Percentiles rank a stretch among this genome's conserved stretches.
These are phyloP conservation scores for Myotis lucifugus DNA, from an alignment of 2,113 vertebrate species.

Conservation along the genomic window DNA sequence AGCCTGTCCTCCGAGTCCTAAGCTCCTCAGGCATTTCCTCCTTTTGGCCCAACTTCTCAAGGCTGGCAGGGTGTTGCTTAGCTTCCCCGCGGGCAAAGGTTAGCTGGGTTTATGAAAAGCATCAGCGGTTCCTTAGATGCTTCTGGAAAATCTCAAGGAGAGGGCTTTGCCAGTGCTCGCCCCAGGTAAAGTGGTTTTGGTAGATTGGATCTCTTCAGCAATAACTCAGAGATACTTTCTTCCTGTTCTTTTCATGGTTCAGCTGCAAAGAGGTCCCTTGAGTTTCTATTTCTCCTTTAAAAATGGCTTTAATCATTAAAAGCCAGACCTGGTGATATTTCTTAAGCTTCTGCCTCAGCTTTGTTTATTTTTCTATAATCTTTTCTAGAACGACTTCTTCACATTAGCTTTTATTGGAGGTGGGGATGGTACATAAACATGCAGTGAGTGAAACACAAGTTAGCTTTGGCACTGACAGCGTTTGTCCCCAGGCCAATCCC, in stretches of 20 bases:
- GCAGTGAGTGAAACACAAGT: background rate
- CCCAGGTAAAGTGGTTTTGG: background rate
- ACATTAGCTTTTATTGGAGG: conserved; percentile 7
- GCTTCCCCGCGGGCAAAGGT: background rate
- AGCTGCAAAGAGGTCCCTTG: background rate
- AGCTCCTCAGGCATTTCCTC: background rate
- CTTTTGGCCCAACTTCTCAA: background rate
- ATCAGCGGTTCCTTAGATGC: background rate
- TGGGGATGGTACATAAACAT: background rate
- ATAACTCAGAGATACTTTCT: background rate
- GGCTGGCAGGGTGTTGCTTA: background rate
- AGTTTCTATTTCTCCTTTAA: conserved; percentile 10
- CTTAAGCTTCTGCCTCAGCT: conserved; percentile 16
- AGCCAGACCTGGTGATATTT: conserved; percentile 14
- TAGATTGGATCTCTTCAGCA: background rate
- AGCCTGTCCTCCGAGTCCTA: background rate
- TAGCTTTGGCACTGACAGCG: background rate
- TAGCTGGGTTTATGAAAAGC: background rate
- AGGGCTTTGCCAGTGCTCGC: background rate
- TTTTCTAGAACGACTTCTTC: conserved; percentile 40
- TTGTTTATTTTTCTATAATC: conserved; percentile 39
- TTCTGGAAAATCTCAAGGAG: background rate
- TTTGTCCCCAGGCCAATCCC: background rate
- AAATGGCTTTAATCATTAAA: conserved; percentile 28
- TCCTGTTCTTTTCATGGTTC: background rate